Evolutionary conservation across 2,113 vertebrate genomes (phyloP), one percentile per base, ranked within the genome.

Genomic region (Anseranas semipalmata): DNA sequence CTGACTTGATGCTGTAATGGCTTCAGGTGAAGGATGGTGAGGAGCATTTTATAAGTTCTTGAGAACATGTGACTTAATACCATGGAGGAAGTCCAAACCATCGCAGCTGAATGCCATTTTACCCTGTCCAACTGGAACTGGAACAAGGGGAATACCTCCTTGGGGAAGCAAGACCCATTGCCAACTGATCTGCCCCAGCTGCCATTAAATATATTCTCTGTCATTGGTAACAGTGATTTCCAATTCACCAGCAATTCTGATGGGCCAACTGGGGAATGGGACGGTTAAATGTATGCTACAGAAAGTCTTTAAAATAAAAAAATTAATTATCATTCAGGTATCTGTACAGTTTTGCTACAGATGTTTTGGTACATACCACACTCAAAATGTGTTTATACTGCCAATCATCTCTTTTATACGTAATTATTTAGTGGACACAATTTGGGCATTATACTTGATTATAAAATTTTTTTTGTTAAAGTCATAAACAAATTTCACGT

Each of bases 61-160:
- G 55, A 84, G 65, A 63, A 13, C 17, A 21, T 1, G 2, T 12
- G 71, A 65, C 12, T 45, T 37, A 53, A 66, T 2, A 20, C 27
- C 0, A 1, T 7, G 78, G 46, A 65, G 43, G 33, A 76, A 71
- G 11, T 8, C 37, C 60, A 90, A 70, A 70, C 59, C 83, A 67
- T 37, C 46, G 10, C 0, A 84, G 93, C 91, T 55, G 67, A 92
- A 84, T 46, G 60, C 46, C 68, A 56, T 52, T 35, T 28, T 6
- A 72, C 21, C 55, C 89, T 5, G 2, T 13, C 4, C 46, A 58
- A 16, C 55, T 71, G 1, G 0, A 33, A 85, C 37, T 15, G 58
- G 43, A 48, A 83, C 70, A 58, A 82, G 48, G 56, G 74, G 46
- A 93, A 76, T 74, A 85, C 88, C 88, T 94, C 94, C 94, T 76